Percentiles rank a stretch among this genome's conserved stretches.
These are phyloP conservation scores for Aplochiton taeniatus DNA, from an alignment of 2,797 vertebrate genomes.

Conservation along the genomic window DNA sequence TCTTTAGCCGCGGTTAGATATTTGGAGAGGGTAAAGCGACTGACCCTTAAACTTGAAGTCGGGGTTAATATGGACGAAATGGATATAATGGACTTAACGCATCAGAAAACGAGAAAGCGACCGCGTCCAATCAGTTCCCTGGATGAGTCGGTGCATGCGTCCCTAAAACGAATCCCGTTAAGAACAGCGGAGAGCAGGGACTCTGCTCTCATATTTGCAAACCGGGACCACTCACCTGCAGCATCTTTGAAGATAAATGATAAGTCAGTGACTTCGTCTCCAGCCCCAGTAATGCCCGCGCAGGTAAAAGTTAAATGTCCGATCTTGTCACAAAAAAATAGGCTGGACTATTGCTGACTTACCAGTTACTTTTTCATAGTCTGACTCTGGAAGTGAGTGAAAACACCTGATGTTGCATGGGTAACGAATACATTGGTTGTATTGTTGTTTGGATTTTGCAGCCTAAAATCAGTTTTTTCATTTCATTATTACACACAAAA, in stretches of 20 bases:
- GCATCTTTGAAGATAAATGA: constrained; percentile 87
- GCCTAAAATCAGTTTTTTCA: too few relatives aligned
- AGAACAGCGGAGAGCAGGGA: constrained; percentile 81
- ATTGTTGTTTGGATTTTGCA: too few relatives aligned
- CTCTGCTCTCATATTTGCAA: constrained; percentile 84
- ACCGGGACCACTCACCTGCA: constrained; percentile 82
- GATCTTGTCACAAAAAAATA: neutral
- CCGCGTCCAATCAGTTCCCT: constrained; percentile 72
- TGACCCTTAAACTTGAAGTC: constrained; percentile 34
- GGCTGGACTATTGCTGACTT: neutral
- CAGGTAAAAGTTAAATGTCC: constrained; percentile 79
- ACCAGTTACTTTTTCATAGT: constrained; percentile 19
- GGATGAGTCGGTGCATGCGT: constrained; percentile 70
- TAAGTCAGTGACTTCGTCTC: constrained; percentile 79
- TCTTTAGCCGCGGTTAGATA: constrained; percentile 37
- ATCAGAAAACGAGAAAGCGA: constrained; percentile 75
- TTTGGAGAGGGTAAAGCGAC: constrained; percentile 39
- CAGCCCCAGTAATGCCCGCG: constrained; percentile 86
- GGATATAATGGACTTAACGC: constrained; percentile 79
- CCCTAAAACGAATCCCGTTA: constrained; percentile 88
- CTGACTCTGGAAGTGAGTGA: constrained; percentile 3
- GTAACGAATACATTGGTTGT: too few relatives aligned
- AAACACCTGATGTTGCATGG: neutral
- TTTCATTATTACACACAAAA: too few relatives aligned
- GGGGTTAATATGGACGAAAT: constrained; percentile 77